Base-by-base conservation (phyloP, 2,113 vertebrate genomes). In the Gambusia affinis region DNA sequence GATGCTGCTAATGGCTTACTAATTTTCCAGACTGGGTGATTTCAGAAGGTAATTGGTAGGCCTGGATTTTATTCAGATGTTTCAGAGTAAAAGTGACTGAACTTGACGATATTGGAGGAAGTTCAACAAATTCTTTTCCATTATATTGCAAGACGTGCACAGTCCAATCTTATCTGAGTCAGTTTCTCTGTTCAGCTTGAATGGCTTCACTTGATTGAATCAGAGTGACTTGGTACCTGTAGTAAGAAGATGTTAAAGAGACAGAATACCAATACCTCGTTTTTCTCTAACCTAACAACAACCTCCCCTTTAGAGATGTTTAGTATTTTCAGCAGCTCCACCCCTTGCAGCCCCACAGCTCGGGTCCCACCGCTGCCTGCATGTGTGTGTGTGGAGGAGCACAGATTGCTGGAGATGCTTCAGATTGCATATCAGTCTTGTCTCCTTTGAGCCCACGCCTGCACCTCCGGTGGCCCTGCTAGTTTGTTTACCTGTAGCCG, bases 381-480 rank as follows among this genome's bases (percentile, higher is more conserved):
- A 37, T 76, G 75, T 80, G 78, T 11, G 60, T 70, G 57, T 76
- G 73, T 80, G 78, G 81, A 77, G 81, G 79, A 89, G 82, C 73
- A 73, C 77, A 87, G 73, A 79, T 84, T 82, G 83, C 71, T 82
- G 66, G 60, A 76, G 68, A 78, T 87, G 72, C 72, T 22, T 86
- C 77, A 85, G 80, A 87, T 89, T 89, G 85, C 83, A 88, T 93
- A 92, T 93, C 87, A 87, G 67, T 84, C 83, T 75, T 67, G 82
- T 81, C 73, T 89, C 81, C 65, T 57, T 63, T 35, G 67, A 81
- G 80, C 72, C 60, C 44, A 72, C 72, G 79, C 84, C 83, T 84
- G 81, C 88, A 79, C 81, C 78, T 67, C 64, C 51, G 77, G 78
- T 89, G 82, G 84, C 82, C 78, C 60, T 69, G 74, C 72, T 67